phyloP scores from a whole-genome alignment of 1,140 invertebrate species.

The Glomeris maerens region DNA sequence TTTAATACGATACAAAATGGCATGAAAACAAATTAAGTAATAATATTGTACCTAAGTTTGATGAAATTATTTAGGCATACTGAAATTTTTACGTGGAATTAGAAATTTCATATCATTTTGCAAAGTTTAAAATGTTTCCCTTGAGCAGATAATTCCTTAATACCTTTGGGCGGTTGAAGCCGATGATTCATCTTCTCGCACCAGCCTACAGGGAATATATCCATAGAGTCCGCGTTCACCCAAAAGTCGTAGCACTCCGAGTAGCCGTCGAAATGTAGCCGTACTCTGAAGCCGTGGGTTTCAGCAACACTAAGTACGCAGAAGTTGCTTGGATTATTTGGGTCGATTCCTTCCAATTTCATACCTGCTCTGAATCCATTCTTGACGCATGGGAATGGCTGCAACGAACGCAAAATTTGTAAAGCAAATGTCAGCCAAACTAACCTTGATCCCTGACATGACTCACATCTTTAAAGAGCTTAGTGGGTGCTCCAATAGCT shows the following conservation, averaged over 20 bases:
- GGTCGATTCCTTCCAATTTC: constrained; percentile 89
- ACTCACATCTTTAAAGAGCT: constrained; percentile 31
- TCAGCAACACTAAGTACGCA: constrained; percentile 77
- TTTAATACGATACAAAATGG: neutral
- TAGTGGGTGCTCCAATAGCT: constrained; percentile 25
- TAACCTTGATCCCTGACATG: neutral
- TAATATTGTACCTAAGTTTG: no score
- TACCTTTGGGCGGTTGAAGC: constrained; percentile 58
- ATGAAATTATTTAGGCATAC: no score
- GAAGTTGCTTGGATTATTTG: constrained; percentile 71
- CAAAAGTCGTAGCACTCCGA: constrained; percentile 83
- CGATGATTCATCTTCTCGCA: constrained; percentile 63
- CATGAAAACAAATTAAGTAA: no score
- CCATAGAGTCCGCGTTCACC: constrained; percentile 75
- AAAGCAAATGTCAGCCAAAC: neutral
- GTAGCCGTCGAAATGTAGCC: constrained; percentile 86
- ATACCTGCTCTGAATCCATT: constrained; percentile 67
- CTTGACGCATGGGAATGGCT: constrained; percentile 47
- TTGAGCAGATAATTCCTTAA: no score
- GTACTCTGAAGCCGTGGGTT: constrained; percentile 51
- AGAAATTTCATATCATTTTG: no score
- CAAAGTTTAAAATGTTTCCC: no score
- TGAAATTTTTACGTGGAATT: no score
- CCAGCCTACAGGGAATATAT: constrained; percentile 89
- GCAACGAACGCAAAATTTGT: constrained; percentile 6